Percentiles rank a stretch among this genome's conserved stretches.
phyloP scores from a whole-genome alignment of 2,797 vertebrate species.

The Synanceia verrucosa region DNA sequence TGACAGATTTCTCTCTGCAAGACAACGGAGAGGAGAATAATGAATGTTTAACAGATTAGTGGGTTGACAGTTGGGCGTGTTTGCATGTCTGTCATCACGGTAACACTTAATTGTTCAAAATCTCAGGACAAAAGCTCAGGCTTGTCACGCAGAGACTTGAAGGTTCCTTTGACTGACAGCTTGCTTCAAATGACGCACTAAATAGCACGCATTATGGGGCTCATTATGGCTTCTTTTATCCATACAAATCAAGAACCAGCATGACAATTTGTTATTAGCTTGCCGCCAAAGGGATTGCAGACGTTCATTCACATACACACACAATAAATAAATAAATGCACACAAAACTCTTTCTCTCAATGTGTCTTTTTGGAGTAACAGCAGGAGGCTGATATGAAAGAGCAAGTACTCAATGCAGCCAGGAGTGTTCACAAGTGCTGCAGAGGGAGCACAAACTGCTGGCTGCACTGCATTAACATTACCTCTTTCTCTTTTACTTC shows the following conservation, averaged over 20 bases:
- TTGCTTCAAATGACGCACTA: constrained; percentile 48
- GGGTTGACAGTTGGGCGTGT: constrained; percentile 35
- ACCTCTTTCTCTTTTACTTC: constrained; percentile 48
- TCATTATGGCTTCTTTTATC: constrained; percentile 65
- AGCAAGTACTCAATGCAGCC: constrained; percentile 57
- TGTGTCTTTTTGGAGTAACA: constrained; percentile 60
- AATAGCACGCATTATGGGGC: constrained; percentile 61
- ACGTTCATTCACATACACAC: constrained; percentile 33
- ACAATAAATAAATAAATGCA: constrained; percentile 36
- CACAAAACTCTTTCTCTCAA: constrained; percentile 37
- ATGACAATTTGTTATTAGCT: constrained; percentile 68
- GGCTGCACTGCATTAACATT: constrained; percentile 62
- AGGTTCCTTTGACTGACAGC: constrained; percentile 62
- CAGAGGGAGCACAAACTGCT: constrained; percentile 65
- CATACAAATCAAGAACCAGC: constrained; percentile 70
- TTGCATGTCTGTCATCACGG: constrained; percentile 44
- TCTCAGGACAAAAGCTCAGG: constrained; percentile 47
- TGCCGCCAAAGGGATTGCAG: constrained; percentile 48
- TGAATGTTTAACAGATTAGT: constrained; percentile 41
- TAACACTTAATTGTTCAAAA: constrained; percentile 47
- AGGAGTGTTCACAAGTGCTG: constrained; percentile 63
- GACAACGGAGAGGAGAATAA: constrained; percentile 21
- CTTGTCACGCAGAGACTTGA: constrained; percentile 42
- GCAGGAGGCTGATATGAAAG: constrained; percentile 71
- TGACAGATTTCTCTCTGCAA: constrained; percentile 19